Percentiles rank a stretch among this genome's conserved stretches.
These are phyloP conservation scores for Anoplius nigerrimus DNA, from an alignment of 2,888 invertebrate species.

Conservation along the genomic window DNA sequence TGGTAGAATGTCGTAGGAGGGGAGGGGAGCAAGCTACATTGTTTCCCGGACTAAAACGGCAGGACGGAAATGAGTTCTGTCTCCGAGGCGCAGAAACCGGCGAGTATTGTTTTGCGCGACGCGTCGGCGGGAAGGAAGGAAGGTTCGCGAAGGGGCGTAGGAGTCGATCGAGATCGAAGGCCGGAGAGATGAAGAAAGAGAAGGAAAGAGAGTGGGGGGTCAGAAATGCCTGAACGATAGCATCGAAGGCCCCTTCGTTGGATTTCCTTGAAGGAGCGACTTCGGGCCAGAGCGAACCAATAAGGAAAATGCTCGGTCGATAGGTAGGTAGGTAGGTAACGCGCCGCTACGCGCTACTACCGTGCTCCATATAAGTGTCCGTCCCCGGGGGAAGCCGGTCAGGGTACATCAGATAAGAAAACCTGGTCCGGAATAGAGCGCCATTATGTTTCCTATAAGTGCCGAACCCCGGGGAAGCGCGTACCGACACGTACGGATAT, in stretches of 20 bases:
- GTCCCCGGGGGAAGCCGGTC: slow-evolving; percentile 49
- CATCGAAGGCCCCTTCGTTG: slow-evolving; percentile 8
- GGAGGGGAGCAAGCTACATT: no score
- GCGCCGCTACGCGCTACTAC: slow-evolving; percentile 21
- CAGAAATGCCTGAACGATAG: slow-evolving; percentile 2
- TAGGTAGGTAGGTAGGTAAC: no score
- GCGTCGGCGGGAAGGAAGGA: neutral
- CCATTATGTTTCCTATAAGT: slow-evolving; percentile 53
- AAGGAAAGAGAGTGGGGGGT: neutral
- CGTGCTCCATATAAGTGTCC: slow-evolving; percentile 47
- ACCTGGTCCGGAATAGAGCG: slow-evolving; percentile 46
- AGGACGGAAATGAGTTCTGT: no score
- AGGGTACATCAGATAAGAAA: slow-evolving; percentile 54
- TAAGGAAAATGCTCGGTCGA: slow-evolving; percentile 50
- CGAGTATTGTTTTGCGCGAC: no score
- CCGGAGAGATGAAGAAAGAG: neutral
- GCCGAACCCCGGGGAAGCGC: slow-evolving; percentile 21
- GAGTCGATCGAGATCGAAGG: no score
- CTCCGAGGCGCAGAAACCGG: no score
- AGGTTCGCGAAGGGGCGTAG: no score
- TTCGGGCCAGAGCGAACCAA: slow-evolving; percentile 36
- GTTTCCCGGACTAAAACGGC: no score
- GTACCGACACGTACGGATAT: neutral
- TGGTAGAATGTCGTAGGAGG: no score
- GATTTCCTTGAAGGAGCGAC: slow-evolving; percentile 1